These are phyloP conservation scores for Salvelinus fontinalis DNA, from an alignment of 2,113 vertebrate genomes.

Conservation along the genomic window DNA sequence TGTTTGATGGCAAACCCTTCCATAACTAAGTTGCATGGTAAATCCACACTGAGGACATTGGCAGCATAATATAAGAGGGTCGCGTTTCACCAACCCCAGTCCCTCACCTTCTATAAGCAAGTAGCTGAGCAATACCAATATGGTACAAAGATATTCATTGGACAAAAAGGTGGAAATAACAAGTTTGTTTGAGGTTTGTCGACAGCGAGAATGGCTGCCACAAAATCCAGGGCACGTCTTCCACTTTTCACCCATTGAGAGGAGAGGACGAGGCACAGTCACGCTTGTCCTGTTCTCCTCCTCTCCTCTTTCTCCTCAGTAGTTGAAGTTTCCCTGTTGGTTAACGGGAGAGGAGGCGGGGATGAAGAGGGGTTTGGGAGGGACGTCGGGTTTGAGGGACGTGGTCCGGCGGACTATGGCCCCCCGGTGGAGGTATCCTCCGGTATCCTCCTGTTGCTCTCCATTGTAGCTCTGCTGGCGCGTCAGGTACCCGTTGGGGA, in stretches of 20 bases:
- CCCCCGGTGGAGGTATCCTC: constrained; percentile 61
- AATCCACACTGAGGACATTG: constrained; percentile 73
- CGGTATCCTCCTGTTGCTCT: constrained; percentile 69
- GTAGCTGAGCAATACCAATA: constrained; percentile 83
- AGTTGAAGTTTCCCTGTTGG: constrained; percentile 79
- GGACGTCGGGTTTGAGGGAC: constrained; percentile 79
- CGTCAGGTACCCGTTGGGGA: constrained; percentile 73
- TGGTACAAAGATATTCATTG: constrained; percentile 81
- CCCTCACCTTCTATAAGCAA: constrained; percentile 68
- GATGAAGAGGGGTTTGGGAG: constrained; percentile 79
- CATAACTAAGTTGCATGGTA: constrained; percentile 60
- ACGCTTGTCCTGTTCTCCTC: constrained; percentile 37
- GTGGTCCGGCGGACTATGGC: constrained; percentile 75
- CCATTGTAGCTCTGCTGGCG: constrained; percentile 79
- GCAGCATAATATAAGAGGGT: constrained; percentile 69
- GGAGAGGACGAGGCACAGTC: constrained; percentile 26
- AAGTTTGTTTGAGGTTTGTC: constrained; percentile 69
- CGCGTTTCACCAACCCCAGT: constrained; percentile 59
- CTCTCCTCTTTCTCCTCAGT: constrained; percentile 64
- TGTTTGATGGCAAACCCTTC: constrained; percentile 45
- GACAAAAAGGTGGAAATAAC: constrained; percentile 61
- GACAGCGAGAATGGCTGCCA: constrained; percentile 62
- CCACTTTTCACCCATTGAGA: constrained; percentile 43
- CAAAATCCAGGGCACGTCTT: constrained; percentile 21
- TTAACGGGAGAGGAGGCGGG: constrained; percentile 80